Base-by-base conservation (phyloP, 2,797 vertebrate species). In the Petrocephalus schoutedeni region DNA sequence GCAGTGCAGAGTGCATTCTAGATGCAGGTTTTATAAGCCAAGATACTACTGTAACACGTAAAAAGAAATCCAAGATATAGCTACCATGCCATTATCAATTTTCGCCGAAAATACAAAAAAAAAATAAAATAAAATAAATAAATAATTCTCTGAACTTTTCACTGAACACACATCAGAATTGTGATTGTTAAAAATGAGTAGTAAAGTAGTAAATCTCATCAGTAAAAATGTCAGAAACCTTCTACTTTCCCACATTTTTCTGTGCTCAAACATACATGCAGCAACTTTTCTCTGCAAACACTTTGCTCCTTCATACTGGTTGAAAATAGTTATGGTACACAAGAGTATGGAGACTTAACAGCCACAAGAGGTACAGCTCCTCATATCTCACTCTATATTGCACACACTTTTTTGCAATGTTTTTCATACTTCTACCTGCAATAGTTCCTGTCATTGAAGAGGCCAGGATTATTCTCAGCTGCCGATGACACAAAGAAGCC, bases 381-480 rank as follows among this genome's bases (percentile, higher is more conserved):
- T 93, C 95, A 93, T 93, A 91, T 94, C 59, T 10, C 77, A 87
- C 57, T 84, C 12, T 59, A 89, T 74, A 93, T 95, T 95, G 94
- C 95, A 94, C 93, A 94, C 90, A 89, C 95, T 93, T 95, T 91
- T 92, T 95, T 93, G 90, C 14, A 41, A 74, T 74, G 67, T 74
- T 74, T 74, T 91, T 91, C 91, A 95, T 94, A 93, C 92, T 94
- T 94, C 94, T 93, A 94, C 95, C 95, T 95, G 94, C 94, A 95
- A 94, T 94, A 95, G 93, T 95, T 71, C 95, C 96, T 97, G 95
- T 97, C 96, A 97, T 96, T 96, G 95, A 87, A 94, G 93, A 95
- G 95, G 96, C 95, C 95, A 96, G 95, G 96, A 97, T 97, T 97
- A 97, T 97, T 97, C 96, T 97, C 96, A 96, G 93, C 96, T 96